A percentile compares a stretch with the other conserved stretches of the same genome.
These are phyloP conservation scores for Esox niger DNA, from an alignment of 2,113 vertebrate genomes.

Conservation along the genomic window DNA sequence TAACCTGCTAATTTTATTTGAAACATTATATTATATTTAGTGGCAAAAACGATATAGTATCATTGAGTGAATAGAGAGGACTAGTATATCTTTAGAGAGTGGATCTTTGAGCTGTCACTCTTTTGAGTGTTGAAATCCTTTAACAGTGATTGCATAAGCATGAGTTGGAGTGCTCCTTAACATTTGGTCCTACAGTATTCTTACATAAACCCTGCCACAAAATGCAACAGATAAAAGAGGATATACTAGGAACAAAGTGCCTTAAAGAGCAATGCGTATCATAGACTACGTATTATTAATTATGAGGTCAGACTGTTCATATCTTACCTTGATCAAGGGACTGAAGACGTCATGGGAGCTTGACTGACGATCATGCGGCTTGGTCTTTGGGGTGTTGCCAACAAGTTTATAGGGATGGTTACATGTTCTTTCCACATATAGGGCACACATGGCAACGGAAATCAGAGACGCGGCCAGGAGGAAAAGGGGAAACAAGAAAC, in stretches of 20 bases:
- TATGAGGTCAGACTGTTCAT: neutral
- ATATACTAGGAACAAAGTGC: slow-evolving; percentile 8
- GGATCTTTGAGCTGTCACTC: slow-evolving; percentile 20
- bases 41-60: no score
- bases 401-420: slow-evolving; percentile 6
- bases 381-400: slow-evolving; percentile 13
- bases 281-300: neutral
- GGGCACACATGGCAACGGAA: slow-evolving; percentile 22
- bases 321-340: slow-evolving; percentile 50
- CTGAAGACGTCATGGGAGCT: slow-evolving; percentile 16
- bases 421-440: neutral
- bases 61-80: no score
- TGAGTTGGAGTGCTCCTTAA: slow-evolving; percentile 37
- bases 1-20: no score
- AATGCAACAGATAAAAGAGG: slow-evolving; percentile 26
- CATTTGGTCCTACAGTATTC: slow-evolving; percentile 36
- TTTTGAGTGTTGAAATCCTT: slow-evolving; percentile 54
- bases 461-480: slow-evolving; percentile 50
- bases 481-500: slow-evolving; percentile 32
- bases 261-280: no score
- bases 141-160: slow-evolving; percentile 66
- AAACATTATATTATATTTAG: no score
- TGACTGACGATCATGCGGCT: slow-evolving; percentile 17
- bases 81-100: no score
- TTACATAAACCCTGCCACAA: slow-evolving; percentile 50